Conservation (phyloP, 2,888 invertebrate genomes). For the Colletes collaris region DNA sequence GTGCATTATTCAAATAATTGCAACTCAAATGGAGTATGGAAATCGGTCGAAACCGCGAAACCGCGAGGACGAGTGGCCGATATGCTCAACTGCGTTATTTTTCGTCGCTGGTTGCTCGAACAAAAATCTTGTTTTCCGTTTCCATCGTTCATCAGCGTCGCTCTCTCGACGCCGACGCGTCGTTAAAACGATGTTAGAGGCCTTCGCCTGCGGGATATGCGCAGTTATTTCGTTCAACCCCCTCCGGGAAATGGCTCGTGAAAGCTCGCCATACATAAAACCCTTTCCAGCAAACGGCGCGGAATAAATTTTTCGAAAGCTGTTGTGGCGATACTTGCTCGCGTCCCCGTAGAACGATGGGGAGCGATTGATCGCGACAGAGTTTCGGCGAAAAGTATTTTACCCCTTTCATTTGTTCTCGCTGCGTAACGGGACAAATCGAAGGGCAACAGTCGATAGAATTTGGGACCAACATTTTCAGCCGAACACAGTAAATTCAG, state of each 20-base stretch:
- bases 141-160: slow-evolving; percentile 18
- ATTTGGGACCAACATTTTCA: background rate
- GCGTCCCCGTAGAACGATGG: slow-evolving; percentile 5
- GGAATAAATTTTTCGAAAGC: slow-evolving; percentile 49
- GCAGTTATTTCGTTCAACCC: slow-evolving; percentile 51
- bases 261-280: slow-evolving; percentile 48
- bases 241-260: slow-evolving; percentile 57
- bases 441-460: background rate
- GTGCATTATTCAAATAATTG: background rate
- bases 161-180: slow-evolving; percentile 24
- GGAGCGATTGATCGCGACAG: slow-evolving; percentile 20
- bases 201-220: slow-evolving; percentile 40
- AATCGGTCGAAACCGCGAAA: no score
- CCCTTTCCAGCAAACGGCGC: slow-evolving; percentile 30
- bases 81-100: background rate
- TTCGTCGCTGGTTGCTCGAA: background rate
- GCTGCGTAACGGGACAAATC: slow-evolving; percentile 7
- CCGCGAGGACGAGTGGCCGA: background rate
- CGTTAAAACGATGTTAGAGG: slow-evolving; percentile 59
- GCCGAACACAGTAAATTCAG: no score
- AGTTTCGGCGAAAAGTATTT: background rate
- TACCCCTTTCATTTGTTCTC: background rate
- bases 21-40: no score
- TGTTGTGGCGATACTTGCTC: slow-evolving; percentile 25
- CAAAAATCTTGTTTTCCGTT: slow-evolving; percentile 44